These are phyloP conservation scores for Pardalotus punctatus DNA, from an alignment of 2,113 vertebrate species.

Conservation along the genomic window DNA sequence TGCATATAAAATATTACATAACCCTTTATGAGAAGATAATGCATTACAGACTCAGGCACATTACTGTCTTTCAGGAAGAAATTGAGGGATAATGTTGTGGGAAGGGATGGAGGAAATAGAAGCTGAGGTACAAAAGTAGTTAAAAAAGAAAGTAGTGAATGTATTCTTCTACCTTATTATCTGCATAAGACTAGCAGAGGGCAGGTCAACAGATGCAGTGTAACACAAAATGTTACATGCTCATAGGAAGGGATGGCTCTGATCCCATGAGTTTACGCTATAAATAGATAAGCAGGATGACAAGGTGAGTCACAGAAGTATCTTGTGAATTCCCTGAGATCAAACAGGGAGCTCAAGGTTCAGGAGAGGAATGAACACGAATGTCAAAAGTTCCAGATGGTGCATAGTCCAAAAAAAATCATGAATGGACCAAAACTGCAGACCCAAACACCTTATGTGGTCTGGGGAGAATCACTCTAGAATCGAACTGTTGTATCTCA, in stretches of 20 bases:
- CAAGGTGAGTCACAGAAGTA: constrained; percentile 15
- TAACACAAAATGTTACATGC: background rate
- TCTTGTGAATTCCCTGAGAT: background rate
- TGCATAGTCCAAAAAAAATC: background rate
- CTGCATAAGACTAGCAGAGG: background rate
- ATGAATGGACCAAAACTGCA: background rate
- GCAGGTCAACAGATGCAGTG: background rate
- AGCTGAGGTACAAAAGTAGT: constrained; percentile 7
- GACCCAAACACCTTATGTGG: background rate
- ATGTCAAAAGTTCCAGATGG: background rate
- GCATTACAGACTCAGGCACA: constrained; percentile 56
- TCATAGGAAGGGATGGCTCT: background rate
- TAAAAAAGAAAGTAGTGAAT: constrained; percentile 2
- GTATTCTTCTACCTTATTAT: background rate
- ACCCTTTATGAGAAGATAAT: constrained; percentile 65
- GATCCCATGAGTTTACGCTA: background rate
- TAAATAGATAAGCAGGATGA: background rate
- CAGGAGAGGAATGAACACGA: background rate
- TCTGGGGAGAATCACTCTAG: background rate
- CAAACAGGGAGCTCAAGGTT: background rate
- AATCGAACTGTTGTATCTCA: background rate
- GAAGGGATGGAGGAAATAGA: constrained; percentile 15
- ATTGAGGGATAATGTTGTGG: constrained; percentile 39
- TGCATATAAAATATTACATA: constrained; percentile 66
- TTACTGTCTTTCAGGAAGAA: constrained; percentile 55